Percentiles rank a stretch among this genome's conserved stretches.
phyloP scores from a whole-genome alignment of 2,888 invertebrate species.

The Drosophila multiciliata region DNA sequence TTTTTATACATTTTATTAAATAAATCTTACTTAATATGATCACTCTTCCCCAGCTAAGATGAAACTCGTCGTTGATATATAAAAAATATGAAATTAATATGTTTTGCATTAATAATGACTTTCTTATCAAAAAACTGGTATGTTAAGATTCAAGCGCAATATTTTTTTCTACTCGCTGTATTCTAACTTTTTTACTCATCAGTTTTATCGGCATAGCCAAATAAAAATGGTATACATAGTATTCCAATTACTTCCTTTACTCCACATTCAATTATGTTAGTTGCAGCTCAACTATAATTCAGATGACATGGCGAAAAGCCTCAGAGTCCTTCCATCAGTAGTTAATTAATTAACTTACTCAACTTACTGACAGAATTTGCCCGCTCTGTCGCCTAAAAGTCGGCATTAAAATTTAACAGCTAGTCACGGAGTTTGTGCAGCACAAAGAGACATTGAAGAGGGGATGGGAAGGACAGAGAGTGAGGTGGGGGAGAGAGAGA shows the following conservation, averaged over 20 bases:
- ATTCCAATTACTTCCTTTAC: not conserved
- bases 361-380: slow-evolving; percentile 6
- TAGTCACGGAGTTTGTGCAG: slow-evolving; percentile 12
- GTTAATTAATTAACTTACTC: slow-evolving; percentile 62
- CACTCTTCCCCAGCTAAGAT: not conserved
- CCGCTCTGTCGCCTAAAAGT: slow-evolving; percentile 56
- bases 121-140: not conserved
- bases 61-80: not conserved
- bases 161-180: not conserved
- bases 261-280: not conserved
- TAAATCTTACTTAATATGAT: not conserved
- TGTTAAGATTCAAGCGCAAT: not conserved
- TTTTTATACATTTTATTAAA: not conserved
- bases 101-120: not conserved
- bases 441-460: not conserved
- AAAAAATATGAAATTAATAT: not conserved
- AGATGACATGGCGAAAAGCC: slow-evolving; percentile 2
- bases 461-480: slow-evolving; percentile 6
- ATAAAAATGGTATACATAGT: not conserved
- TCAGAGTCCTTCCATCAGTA: slow-evolving; percentile 3
- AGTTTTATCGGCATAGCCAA: slow-evolving; percentile 3
- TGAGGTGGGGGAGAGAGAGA: not conserved
- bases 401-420: slow-evolving; percentile 57
- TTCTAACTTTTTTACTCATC: not conserved
- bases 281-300: slow-evolving; percentile 11